phyloP scores from a whole-genome alignment of 1,140 invertebrate species.

The Physella acuta region DNA sequence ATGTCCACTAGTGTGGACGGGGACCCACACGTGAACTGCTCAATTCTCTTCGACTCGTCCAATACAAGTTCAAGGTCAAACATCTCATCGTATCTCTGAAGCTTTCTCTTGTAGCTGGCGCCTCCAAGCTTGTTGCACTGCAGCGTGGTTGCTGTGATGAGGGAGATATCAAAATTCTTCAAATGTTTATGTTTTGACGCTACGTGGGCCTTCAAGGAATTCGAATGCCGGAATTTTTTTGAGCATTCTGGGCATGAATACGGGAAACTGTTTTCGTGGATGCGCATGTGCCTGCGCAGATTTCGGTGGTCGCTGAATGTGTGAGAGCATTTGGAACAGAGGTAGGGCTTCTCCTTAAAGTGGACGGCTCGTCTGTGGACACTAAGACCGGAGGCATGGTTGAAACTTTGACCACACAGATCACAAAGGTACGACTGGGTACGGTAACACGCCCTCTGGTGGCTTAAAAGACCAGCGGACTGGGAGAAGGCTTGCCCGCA shows the following conservation, averaged over 20 bases:
- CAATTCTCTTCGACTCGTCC: too few species aligned
- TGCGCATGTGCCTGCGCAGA: slow-evolving; percentile 39
- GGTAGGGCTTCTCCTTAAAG: slow-evolving; percentile 39
- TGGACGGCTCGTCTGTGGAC: slow-evolving; percentile 38
- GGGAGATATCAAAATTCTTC: not conserved
- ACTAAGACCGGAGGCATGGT: slow-evolving; percentile 37
- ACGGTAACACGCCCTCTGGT: slow-evolving; percentile 38
- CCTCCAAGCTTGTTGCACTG: not conserved
- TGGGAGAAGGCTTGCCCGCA: slow-evolving; percentile 52
- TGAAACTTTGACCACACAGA: slow-evolving; percentile 44
- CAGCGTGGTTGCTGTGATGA: not conserved
- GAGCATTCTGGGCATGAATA: slow-evolving; percentile 38
- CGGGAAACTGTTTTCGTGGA: slow-evolving; percentile 45
- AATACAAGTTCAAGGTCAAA: too few species aligned
- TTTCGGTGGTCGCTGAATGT: slow-evolving; percentile 43
- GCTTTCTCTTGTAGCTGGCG: not conserved
- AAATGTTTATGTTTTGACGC: slow-evolving; percentile 28
- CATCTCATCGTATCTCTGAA: too few species aligned
- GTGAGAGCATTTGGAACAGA: slow-evolving; percentile 35
- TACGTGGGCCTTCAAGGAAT: slow-evolving; percentile 42
- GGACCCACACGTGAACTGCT: too few species aligned
- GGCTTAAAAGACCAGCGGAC: slow-evolving; percentile 39
- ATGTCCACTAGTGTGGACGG: too few species aligned
- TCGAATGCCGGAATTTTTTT: slow-evolving; percentile 44
- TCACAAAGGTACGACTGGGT: slow-evolving; percentile 42